Evolutionary conservation across 2,113 vertebrate genomes (phyloP).

Genomic region (Prolemur simus): DNA sequence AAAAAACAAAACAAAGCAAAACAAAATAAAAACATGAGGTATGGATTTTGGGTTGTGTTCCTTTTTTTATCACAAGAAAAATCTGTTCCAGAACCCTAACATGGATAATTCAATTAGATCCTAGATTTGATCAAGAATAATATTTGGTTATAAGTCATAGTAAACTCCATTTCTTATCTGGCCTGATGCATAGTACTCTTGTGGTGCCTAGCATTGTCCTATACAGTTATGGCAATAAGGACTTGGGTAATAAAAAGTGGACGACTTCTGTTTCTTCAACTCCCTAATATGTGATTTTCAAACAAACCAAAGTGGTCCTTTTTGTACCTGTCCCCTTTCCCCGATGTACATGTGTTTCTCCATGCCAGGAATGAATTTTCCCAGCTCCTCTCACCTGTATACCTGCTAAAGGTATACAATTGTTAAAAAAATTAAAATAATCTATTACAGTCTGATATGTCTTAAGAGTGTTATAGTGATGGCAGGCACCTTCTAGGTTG

Average conservation of each 20-base stretch:
- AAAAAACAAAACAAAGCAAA: background rate
- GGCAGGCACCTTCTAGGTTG: background rate
- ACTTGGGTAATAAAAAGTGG: background rate
- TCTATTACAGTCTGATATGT: background rate
- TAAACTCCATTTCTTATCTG: background rate
- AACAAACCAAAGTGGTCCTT: background rate
- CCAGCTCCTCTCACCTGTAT: background rate
- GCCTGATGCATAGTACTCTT: background rate
- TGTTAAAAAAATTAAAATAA: background rate
- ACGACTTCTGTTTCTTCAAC: background rate
- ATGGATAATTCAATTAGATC: background rate
- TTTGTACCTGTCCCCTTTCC: background rate
- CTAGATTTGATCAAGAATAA: background rate
- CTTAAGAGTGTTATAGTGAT: background rate
- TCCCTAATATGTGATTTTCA: background rate
- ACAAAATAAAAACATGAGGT: background rate
- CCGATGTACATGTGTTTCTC: background rate
- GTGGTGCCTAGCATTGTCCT: background rate
- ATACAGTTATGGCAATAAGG: background rate
- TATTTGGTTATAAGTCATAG: background rate
- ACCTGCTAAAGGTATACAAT: background rate
- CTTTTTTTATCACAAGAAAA: conserved; percentile 3
- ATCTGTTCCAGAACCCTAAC: background rate
- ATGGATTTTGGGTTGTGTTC: background rate
- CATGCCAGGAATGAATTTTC: background rate